Evolutionary conservation across 2,113 vertebrate species (phyloP), one percentile per base, ranked within the genome.

Genomic region (Nipponia nippon): DNA sequence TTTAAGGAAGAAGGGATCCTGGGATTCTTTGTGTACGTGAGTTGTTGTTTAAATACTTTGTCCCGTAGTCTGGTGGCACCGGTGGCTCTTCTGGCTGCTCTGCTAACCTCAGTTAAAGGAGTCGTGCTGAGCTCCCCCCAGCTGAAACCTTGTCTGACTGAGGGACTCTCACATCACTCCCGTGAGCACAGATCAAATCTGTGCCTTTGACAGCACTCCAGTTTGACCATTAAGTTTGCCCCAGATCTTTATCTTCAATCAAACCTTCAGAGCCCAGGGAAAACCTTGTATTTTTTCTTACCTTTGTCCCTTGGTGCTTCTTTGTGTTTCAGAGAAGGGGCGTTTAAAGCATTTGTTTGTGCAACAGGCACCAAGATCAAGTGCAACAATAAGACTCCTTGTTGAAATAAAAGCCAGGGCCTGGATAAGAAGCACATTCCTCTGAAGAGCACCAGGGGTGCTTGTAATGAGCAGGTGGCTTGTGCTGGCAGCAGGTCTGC

Each of bases 1-100:
- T 98, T 99, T 93, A 98, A 98, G 95, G 99, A 99, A 92, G 99
- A 99, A 93, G 99, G 99, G 47, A 94, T 99, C 42, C 94, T 98
- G 93, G 99, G 99, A 86, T 99, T 99, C 96, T 99, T 99, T 25
- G 98, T 98, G 99, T 99, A 98, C 98, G 99, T 98, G 98, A 98
- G 98, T 98, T 87, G 84, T 22, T 75, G 19, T 49, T 95, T 88
- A 66, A 70, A 36, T 30, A 13, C 65, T 44, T 84, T 77, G 32
- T 91, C 30, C 66, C 9, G 0, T 42, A 61, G 46, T 49, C 49
- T 1, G 2, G 42, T 76, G 80, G 83, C 23, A 14, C 58, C 1
- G 8, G 4, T 25, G 52, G 47, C 69, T 93, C 73, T 90, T 10
- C 56, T 3, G 4, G 85, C 52, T 22, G 19, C 90, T 87, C 38